Percentiles rank a stretch among this genome's conserved stretches.
phyloP scores from a whole-genome alignment of 1,140 invertebrate species.

The Cotesia vestalis region DNA sequence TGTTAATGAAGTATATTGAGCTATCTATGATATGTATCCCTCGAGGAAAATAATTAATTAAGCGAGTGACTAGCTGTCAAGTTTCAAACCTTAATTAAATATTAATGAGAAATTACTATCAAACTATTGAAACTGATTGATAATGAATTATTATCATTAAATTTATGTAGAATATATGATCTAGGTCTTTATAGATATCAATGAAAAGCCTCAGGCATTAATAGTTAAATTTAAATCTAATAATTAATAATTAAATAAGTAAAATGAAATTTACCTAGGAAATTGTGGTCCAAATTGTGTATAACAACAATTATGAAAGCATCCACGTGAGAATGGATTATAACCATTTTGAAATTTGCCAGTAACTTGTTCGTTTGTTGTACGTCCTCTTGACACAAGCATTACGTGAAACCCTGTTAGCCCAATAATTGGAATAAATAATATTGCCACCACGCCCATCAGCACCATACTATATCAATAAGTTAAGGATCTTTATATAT shows the following conservation, averaged over 20 bases:
- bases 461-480: slow-evolving; percentile 79
- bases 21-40: too few relatives aligned
- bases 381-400: slow-evolving; percentile 94
- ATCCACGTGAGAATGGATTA: slow-evolving; percentile 96
- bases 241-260: background rate
- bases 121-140: background rate
- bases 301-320: slow-evolving; percentile 93
- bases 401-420: slow-evolving; percentile 98
- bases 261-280: slow-evolving; percentile 80
- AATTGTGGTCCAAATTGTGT: slow-evolving; percentile 95
- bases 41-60: too few relatives aligned
- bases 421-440: slow-evolving; percentile 97
- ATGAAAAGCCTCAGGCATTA: too few relatives aligned
- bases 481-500: slow-evolving; percentile 51
- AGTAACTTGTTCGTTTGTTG: slow-evolving; percentile 99
- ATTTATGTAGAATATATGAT: too few relatives aligned
- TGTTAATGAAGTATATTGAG: background rate
- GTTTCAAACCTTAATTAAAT: too few relatives aligned
- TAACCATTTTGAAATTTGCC: slow-evolving; percentile 97
- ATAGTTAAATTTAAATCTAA: background rate
- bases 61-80: too few relatives aligned
- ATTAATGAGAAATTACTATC: too few relatives aligned
- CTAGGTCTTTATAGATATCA: too few relatives aligned
- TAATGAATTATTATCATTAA: slow-evolving; percentile 6
- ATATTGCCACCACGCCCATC: slow-evolving; percentile 88